Conservation (phyloP, 2,888 invertebrate species). For the Argynnis bischoffii region DNA sequence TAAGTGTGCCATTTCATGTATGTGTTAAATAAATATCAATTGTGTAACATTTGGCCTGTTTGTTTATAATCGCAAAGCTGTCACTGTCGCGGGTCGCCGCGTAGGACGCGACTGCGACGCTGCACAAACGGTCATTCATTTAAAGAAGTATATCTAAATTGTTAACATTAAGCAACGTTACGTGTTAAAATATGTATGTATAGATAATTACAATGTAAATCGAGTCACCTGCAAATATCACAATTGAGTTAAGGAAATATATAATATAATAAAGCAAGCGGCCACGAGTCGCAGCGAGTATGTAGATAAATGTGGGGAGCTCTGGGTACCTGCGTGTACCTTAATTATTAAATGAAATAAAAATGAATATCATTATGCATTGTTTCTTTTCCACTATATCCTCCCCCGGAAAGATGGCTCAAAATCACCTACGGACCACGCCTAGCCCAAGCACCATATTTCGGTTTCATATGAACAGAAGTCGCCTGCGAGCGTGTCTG, state of each 20-base stretch:
- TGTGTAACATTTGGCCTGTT: constrained; percentile 21
- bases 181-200: too few species aligned
- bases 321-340: constrained; percentile 60
- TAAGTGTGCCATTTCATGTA: constrained; percentile 44
- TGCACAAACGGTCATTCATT: too few species aligned
- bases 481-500: too few species aligned
- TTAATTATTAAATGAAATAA: constrained; percentile 64
- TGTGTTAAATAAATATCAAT: constrained; percentile 46
- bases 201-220: too few species aligned
- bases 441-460: too few species aligned
- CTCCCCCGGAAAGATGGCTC: too few species aligned
- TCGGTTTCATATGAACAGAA: too few species aligned
- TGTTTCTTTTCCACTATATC: constrained; percentile 33
- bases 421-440: too few species aligned
- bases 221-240: constrained; percentile 2
- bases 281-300: constrained; percentile 30
- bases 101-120: too few species aligned
- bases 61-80: neutral
- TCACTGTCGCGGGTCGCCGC: too few species aligned
- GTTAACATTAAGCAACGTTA: too few species aligned
- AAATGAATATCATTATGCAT: constrained; percentile 28
- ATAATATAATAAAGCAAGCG: constrained; percentile 46
- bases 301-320: constrained; percentile 51
- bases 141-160: too few species aligned
- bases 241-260: constrained; percentile 18